phyloP scores from a whole-genome alignment of 2,113 vertebrate species.

The Nymphicus hollandicus region DNA sequence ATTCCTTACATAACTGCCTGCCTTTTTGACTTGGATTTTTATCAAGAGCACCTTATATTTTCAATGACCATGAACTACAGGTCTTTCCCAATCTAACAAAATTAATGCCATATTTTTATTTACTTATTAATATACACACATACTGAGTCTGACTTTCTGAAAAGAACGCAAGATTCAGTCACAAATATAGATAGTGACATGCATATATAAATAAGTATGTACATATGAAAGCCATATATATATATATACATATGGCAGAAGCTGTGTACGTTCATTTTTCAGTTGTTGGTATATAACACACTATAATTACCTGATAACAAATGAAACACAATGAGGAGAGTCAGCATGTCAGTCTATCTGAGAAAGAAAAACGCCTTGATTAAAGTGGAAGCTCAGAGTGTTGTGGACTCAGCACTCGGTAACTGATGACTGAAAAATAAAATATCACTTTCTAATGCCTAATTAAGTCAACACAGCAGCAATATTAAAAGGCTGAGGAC shows the following conservation, averaged over 20 bases:
- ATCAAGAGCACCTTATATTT: neutral
- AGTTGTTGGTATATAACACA: neutral
- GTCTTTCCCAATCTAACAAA: neutral
- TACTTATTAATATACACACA: neutral
- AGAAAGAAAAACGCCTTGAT: neutral
- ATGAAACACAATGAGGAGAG: neutral
- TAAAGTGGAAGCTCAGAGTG: neutral
- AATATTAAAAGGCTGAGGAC: neutral
- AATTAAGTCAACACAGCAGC: neutral
- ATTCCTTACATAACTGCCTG: neutral
- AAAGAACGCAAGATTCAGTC: neutral
- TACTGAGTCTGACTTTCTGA: neutral
- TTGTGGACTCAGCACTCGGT: neutral
- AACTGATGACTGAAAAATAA: neutral
- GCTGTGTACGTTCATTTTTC: neutral
- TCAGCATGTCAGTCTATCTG: neutral
- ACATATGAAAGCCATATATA: neutral
- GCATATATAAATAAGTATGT: neutral
- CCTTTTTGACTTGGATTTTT: neutral
- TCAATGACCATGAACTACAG: neutral
- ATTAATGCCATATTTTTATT: neutral
- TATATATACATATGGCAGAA: neutral
- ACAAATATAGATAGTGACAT: neutral
- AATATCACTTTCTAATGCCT: neutral
- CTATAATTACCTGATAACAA: neutral